A percentile compares a stretch with the other conserved stretches of the same genome.
These are phyloP conservation scores for Pampusana beccarii DNA, from an alignment of 2,113 vertebrate genomes.

Conservation along the genomic window DNA sequence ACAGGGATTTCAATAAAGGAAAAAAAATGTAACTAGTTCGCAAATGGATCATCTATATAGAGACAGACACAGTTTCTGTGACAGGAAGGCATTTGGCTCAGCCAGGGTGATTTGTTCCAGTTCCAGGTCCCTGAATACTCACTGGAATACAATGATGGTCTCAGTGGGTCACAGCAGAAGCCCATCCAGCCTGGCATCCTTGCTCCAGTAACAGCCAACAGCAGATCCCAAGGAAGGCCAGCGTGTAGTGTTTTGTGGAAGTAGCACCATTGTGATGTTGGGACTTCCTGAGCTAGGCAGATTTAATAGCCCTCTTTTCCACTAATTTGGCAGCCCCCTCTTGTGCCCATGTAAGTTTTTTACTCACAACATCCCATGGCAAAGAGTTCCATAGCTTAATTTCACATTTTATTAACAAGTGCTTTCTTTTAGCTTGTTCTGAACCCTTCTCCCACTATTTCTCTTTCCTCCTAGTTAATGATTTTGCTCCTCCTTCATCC, in stretches of 20 bases:
- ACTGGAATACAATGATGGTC: background rate
- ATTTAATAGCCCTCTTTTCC: background rate
- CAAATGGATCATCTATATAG: background rate
- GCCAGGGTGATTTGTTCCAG: background rate
- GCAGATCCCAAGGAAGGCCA: background rate
- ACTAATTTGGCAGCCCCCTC: background rate
- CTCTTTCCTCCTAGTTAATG: background rate
- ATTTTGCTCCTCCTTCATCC: background rate
- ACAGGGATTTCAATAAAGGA: background rate
- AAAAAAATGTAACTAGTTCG: background rate
- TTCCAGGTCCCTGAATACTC: background rate
- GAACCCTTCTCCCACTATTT: background rate
- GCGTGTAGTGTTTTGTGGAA: rapidly evolving
- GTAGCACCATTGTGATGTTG: background rate
- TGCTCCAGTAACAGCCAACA: background rate
- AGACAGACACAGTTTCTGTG: background rate
- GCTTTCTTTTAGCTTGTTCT: background rate
- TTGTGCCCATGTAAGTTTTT: background rate
- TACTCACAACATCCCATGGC: background rate
- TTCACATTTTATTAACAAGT: background rate
- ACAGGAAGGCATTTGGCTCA: background rate
- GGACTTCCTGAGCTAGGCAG: background rate
- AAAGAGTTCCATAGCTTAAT: background rate
- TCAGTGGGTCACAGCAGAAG: background rate
- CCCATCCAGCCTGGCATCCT: background rate